phyloP scores from a whole-genome alignment of 2,113 vertebrate genomes.

The Edolisoma coerulescens region DNA sequence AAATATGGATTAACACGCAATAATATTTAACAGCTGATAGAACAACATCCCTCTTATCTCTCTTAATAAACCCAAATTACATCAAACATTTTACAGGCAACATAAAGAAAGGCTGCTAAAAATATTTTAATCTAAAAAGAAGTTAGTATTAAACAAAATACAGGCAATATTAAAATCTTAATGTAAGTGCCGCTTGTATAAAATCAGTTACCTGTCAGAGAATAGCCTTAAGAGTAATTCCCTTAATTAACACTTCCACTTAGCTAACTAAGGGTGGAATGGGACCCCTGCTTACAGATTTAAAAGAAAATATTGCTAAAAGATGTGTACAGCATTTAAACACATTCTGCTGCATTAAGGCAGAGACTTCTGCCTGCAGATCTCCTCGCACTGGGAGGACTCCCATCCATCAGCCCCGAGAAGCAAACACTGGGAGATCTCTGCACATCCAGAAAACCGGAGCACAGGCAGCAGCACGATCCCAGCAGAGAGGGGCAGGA shows the following conservation, averaged over 20 bases:
- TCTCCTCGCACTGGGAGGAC: neutral
- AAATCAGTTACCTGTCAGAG: neutral
- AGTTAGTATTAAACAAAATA: neutral
- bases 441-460: neutral
- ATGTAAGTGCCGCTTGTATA: neutral
- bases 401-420: neutral
- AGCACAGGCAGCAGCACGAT: neutral
- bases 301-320: neutral
- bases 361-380: neutral
- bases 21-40: conserved; percentile 82
- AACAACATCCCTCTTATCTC: conserved; percentile 52
- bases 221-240: neutral
- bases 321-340: fast-evolving
- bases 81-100: conserved; percentile 4
- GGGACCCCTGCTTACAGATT: neutral
- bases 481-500: neutral
- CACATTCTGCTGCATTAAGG: neutral
- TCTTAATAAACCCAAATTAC: conserved; percentile 58
- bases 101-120: neutral
- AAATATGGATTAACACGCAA: conserved; percentile 79
- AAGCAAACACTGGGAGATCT: neutral
- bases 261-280: neutral
- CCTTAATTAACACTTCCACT: neutral
- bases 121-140: neutral
- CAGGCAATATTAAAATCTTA: neutral